phyloP scores from a whole-genome alignment of 2,113 vertebrate genomes.

The Haemorhous mexicanus region DNA sequence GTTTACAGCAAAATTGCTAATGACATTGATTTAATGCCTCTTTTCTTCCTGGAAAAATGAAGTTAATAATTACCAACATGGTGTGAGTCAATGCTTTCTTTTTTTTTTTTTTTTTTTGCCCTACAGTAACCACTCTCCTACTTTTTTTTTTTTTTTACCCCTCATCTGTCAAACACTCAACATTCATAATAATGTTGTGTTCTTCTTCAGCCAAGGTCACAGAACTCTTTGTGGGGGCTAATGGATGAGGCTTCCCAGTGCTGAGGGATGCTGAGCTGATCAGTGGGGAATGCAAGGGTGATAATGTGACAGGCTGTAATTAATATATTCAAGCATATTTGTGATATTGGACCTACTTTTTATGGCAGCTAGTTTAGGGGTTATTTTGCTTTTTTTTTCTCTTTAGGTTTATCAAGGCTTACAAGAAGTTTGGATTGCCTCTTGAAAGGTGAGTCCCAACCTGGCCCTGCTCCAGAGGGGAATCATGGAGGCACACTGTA shows the following conservation, averaged over 20 bases:
- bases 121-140: not conserved
- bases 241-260: not conserved
- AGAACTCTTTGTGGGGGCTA: not conserved
- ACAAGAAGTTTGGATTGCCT: constrained; percentile 97
- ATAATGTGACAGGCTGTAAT: not conserved
- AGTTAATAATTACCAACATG: constrained; percentile 33
- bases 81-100: constrained; percentile 3
- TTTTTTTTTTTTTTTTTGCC: not conserved
- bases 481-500: rapidly evolving
- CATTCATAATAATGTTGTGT: not conserved
- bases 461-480: not conserved
- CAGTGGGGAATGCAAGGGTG: not conserved
- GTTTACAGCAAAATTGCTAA: not conserved
- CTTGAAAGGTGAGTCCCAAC: constrained; percentile 84
- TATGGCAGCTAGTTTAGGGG: not conserved
- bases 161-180: not conserved
- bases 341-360: not conserved
- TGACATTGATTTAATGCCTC: constrained; percentile 38
- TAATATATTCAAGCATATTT: not conserved
- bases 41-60: constrained; percentile 31
- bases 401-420: constrained; percentile 95
- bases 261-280: constrained; percentile 16
- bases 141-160: not conserved
- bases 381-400: not conserved
- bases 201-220: not conserved